phyloP scores from a whole-genome alignment of 2,113 vertebrate genomes.

The Leptocoma aspasia region DNA sequence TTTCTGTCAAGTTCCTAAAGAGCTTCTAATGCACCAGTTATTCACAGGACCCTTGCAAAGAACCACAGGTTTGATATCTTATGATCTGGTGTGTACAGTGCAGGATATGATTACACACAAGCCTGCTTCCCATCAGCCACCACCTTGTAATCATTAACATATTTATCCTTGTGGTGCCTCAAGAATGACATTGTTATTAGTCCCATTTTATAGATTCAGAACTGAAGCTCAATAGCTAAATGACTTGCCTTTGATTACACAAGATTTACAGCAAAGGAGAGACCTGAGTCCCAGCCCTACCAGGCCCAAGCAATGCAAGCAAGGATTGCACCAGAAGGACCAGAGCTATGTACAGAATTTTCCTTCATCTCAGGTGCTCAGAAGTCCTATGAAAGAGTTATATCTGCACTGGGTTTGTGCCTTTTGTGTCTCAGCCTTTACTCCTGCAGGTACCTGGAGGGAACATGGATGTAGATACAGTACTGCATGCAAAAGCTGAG shows the following conservation, averaged over 20 bases:
- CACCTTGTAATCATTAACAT: slow-evolving; percentile 28
- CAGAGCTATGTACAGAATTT: background rate
- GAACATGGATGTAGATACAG: background rate
- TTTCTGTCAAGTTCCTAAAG: background rate
- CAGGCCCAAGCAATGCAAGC: background rate
- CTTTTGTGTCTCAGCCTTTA: background rate
- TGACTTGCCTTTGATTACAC: background rate
- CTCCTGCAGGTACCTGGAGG: background rate
- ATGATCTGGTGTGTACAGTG: slow-evolving; percentile 32
- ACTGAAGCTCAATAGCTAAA: slow-evolving; percentile 19
- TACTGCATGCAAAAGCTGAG: background rate
- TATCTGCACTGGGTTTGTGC: background rate
- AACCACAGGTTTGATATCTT: slow-evolving; percentile 20
- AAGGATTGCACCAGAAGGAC: background rate
- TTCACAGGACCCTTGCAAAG: background rate
- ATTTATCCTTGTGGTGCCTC: slow-evolving; percentile 39
- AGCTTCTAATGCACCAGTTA: background rate
- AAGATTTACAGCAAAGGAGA: background rate
- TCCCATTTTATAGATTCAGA: slow-evolving; percentile 21
- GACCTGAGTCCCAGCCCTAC: background rate
- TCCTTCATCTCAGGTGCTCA: background rate
- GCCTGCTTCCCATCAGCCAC: slow-evolving; percentile 51
- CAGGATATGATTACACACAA: slow-evolving; percentile 50
- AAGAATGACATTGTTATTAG: slow-evolving; percentile 50
- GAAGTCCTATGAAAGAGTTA: background rate